phyloP scores from a whole-genome alignment of 2,888 invertebrate genomes.

The Cyaniris semiargus region DNA sequence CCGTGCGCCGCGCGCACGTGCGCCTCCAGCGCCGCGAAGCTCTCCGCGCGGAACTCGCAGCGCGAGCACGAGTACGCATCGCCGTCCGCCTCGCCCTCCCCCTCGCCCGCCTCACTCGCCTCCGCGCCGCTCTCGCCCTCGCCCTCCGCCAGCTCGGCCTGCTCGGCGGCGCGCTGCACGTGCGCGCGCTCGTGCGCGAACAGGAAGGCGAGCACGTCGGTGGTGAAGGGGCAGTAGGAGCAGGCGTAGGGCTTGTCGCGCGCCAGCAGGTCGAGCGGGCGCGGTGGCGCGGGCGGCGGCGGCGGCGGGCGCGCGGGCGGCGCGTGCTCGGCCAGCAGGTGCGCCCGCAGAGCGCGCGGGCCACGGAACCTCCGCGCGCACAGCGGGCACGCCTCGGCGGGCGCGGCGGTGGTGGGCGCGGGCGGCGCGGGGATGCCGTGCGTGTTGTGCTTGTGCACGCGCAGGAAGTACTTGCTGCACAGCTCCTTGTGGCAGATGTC shows the following conservation, averaged over 20 bases:
- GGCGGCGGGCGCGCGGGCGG: conserved; percentile 70
- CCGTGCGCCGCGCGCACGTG: conserved; percentile 75
- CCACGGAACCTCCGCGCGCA: conserved; percentile 94
- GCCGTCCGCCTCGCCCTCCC: conserved; percentile 53
- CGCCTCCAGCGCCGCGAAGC: conserved; percentile 72
- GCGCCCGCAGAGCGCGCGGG: conserved; percentile 92
- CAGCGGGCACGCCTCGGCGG: conserved; percentile 84
- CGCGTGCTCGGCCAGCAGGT: conserved; percentile 92
- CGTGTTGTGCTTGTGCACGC: conserved; percentile 98
- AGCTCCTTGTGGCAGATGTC: conserved; percentile 99
- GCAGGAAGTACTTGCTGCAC: conserved; percentile 98
- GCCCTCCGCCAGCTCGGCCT: conserved; percentile 46
- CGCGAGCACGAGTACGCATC: conserved; percentile 73
- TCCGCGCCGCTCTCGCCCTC: conserved; percentile 50
- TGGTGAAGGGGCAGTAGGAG: conserved; percentile 93
- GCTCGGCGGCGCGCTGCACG: conserved; percentile 60
- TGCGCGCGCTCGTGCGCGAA: conserved; percentile 96
- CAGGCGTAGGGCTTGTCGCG: conserved; percentile 90
- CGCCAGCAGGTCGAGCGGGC: conserved; percentile 80
- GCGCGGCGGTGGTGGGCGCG: conserved; percentile 74
- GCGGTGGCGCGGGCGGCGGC: conserved; percentile 64
- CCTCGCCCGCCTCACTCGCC: conserved; percentile 52
- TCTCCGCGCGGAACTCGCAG: conserved; percentile 73
- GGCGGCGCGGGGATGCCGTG: conserved; percentile 97
- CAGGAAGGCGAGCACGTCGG: conserved; percentile 92